Percentiles rank a stretch among this genome's conserved stretches.
phyloP scores from a whole-genome alignment of 2,888 invertebrate genomes.

The Hemicrepidius hirtus region DNA sequence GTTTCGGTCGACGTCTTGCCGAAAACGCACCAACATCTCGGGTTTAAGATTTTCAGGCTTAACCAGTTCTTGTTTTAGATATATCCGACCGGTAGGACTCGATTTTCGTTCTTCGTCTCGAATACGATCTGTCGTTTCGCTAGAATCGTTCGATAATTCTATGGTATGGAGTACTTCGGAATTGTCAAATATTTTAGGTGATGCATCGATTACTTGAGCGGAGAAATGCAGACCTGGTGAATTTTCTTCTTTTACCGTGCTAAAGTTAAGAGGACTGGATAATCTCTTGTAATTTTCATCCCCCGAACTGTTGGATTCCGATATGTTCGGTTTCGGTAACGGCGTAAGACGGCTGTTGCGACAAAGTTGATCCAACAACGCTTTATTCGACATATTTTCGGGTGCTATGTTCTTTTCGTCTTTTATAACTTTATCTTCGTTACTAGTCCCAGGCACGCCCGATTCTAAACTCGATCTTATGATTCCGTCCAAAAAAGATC shows the following conservation, averaged over 20 bases:
- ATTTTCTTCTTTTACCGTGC: slow-evolving; percentile 55
- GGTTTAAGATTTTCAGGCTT: slow-evolving; percentile 71
- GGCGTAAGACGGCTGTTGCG: slow-evolving; percentile 77
- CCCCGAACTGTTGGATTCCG: slow-evolving; percentile 68
- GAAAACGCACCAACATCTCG: slow-evolving; percentile 71
- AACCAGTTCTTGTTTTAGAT: slow-evolving; percentile 70
- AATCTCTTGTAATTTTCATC: slow-evolving; percentile 71
- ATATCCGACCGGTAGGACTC: slow-evolving; percentile 66
- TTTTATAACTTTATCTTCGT: slow-evolving; percentile 73
- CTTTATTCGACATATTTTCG: slow-evolving; percentile 77
- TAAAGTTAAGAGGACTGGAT: slow-evolving; percentile 67
- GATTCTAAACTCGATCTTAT: slow-evolving; percentile 88
- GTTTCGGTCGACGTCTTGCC: slow-evolving; percentile 67
- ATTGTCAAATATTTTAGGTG: slow-evolving; percentile 53
- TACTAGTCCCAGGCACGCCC: slow-evolving; percentile 73
- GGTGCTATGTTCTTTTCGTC: slow-evolving; percentile 73
- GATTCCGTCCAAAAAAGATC: slow-evolving; percentile 88
- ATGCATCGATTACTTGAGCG: slow-evolving; percentile 42
- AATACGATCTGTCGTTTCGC: slow-evolving; percentile 62
- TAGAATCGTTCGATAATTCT: slow-evolving; percentile 71
- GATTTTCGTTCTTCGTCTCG: slow-evolving; percentile 52
- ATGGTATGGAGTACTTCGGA: slow-evolving; percentile 68
- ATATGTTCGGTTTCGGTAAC: slow-evolving; percentile 69
- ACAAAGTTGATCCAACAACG: slow-evolving; percentile 80
- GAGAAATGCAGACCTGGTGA: slow-evolving; percentile 37